Base-by-base conservation (phyloP, 2,797 vertebrate species). In the Phoeniculus purpureus region DNA sequence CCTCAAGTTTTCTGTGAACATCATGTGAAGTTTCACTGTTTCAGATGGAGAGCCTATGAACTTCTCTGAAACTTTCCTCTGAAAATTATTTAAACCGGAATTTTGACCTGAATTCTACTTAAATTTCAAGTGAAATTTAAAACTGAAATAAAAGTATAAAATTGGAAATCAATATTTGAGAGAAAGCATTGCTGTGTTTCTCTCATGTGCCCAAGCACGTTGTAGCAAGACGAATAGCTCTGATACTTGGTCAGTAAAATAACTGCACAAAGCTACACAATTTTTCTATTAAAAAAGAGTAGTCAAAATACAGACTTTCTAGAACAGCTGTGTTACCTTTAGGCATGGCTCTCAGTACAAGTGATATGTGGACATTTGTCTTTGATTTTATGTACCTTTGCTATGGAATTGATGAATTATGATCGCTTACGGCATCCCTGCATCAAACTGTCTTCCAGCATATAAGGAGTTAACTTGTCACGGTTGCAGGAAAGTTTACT, bases 1-100 rank as follows among this genome's bases (percentile, higher is more conserved):
- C 20, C 3, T 4, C 2, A 2, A 3, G 10, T 34, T 58, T 79
- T 64, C 4, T 0, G 0, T 22, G 16, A 37, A 27, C 2, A 20
- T 16, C 5, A 23, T 8, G 7, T 61, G 31, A 50, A 85, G 51
- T 7, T 52, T 25, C 6, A 37, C 23, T 31, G 19, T 16, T 60
- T 73, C 21, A 40, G 7, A 17, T 8, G 37, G 31, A n/a, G 8
- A 4, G 4, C 9, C 20, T 25, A 7, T 6, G 25, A 10, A 2
- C 5, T 62, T 75, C 68, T 29, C 34, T 31, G 29, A 16, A 1
- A 59, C 68, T 89, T 78, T 65, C 14, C 7, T 3, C 8, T 45
- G 54, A 52, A 81, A 43, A n/a, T 47, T 2, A 67, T 58, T 79
- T 64, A 59, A 40, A 88, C 59, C 7, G 43, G 3, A 1, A 29